Evolutionary conservation across 1,140 invertebrate genomes (phyloP), one percentile per base, ranked within the genome.

Genomic region (Bombus affinis): DNA sequence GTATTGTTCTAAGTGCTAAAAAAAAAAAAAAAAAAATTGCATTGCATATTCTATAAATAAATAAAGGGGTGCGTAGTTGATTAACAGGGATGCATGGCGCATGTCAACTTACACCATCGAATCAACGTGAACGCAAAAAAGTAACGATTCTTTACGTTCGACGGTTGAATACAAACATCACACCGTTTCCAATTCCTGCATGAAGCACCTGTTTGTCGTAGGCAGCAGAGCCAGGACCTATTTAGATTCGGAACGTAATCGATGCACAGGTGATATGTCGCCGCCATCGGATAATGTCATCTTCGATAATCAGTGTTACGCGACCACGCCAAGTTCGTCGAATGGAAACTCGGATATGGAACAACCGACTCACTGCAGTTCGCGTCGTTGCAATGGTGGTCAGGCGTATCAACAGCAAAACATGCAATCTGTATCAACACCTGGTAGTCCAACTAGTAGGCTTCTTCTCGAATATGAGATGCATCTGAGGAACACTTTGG

Each of bases 271-370:
- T 93, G 98, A 98, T 92, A 96, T 97, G 86, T 98, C 98, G 13
- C 98, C 98, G 82, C 98, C 98, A 5, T 98, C 98, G 73, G 98
- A 99, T 94, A 98, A 98, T 94, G 98, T 98, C 44, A 97, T 98
- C 94, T 98, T 98, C 94, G 98, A 99, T 96, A 98, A 98, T 95
- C 98, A 98, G 92, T 98, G 98, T 95, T 99, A 98, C 95, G 98
- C 98, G 28, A 98, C 98, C 25, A 98, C 98, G 57, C 98, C 98
- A 32, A 98, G 98, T 90, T 98, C 98, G 42, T 98, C 97, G 91
- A 98, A 98, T 91, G 98, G 98, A 62, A 98, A 98, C 95, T 98
- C 97, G 62, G 98, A 98, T 93, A 97, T 98, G 95, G 98, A 98
- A 93, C 97, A 97, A 91, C 95, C 96, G 18, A 96, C 96, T 25